These are phyloP conservation scores for Agrotis exclamationis DNA, from an alignment of 2,888 invertebrate species.

Conservation along the genomic window DNA sequence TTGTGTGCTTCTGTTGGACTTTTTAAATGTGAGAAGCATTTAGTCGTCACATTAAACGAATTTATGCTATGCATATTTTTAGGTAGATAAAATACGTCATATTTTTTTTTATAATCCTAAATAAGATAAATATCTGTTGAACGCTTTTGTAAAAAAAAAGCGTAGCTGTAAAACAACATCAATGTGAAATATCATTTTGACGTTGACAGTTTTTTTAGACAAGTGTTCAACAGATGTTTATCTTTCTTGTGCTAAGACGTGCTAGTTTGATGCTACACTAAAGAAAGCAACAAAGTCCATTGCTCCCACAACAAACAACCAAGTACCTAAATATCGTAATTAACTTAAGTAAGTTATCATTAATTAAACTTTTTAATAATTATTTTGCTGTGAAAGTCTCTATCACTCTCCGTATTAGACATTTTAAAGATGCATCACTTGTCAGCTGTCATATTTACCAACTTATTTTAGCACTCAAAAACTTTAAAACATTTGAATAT, in stretches of 20 bases:
- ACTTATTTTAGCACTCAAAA: slow-evolving; percentile 9
- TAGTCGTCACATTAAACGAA: slow-evolving; percentile 14
- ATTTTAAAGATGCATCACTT: slow-evolving; percentile 58
- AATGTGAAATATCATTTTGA: no score
- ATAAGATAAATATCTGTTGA: no score
- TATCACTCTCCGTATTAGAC: slow-evolving; percentile 32
- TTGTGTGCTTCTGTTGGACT: slow-evolving; percentile 70
- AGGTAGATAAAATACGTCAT: no score
- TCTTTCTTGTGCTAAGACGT: no score
- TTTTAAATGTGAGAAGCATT: slow-evolving; percentile 63
- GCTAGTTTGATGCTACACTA: no score
- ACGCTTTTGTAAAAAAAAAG: no score
- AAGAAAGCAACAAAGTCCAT: slow-evolving; percentile 14
- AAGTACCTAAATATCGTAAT: slow-evolving; percentile 30
- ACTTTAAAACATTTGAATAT: background rate
- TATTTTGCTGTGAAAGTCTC: slow-evolving; percentile 57
- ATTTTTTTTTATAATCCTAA: no score
- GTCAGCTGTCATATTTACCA: slow-evolving; percentile 58
- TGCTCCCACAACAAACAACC: slow-evolving; percentile 26
- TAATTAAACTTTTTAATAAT: slow-evolving; percentile 47
- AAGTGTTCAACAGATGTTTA: no score
- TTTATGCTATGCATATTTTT: background rate
- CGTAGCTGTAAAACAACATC: no score
- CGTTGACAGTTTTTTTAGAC: no score
- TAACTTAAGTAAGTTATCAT: slow-evolving; percentile 48